Conservation (phyloP, 2,797 vertebrate genomes). For the Aplochiton taeniatus region DNA sequence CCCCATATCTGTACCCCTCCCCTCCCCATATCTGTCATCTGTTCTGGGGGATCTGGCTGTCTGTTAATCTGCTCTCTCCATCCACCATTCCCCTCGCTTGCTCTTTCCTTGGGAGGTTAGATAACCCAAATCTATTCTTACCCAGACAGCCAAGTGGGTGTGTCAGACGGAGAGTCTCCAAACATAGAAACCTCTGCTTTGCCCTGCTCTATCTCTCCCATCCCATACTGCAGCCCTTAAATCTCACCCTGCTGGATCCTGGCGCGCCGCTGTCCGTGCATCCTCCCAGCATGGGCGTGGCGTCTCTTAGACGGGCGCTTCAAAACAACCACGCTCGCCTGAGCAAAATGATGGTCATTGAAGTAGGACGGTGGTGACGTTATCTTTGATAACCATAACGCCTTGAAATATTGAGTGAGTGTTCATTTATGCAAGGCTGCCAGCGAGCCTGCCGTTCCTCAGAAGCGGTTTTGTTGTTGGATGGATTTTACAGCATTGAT, state of each 20-base stretch:
- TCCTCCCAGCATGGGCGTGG: no score
- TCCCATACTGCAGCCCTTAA: no score
- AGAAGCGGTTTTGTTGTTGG: background rate
- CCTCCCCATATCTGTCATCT: slow-evolving; percentile 12
- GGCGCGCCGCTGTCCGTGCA: no score
- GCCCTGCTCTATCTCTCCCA: no score
- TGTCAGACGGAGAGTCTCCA: no score
- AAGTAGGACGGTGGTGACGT: background rate
- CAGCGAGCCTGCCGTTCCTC: background rate
- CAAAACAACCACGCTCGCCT: background rate
- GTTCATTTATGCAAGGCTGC: background rate
- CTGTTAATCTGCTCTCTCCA: slow-evolving; percentile 30
- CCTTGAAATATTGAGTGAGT: background rate
- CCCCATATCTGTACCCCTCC: no score
- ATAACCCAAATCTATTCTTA: slow-evolving; percentile 40
- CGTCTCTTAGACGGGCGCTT: no score
- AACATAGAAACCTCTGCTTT: no score
- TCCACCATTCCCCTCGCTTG: slow-evolving; percentile 35
- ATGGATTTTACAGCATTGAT: slow-evolving; percentile 4
- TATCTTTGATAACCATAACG: slow-evolving; percentile 19
- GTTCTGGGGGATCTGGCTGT: slow-evolving; percentile 23
- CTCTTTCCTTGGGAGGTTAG: slow-evolving; percentile 43
- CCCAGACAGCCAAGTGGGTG: no score
- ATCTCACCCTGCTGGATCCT: no score
- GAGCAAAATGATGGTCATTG: slow-evolving; percentile 6